Evolutionary conservation across 2,113 vertebrate genomes (phyloP), one percentile per base, ranked within the genome.

Genomic region (Carlito syrichta): DNA sequence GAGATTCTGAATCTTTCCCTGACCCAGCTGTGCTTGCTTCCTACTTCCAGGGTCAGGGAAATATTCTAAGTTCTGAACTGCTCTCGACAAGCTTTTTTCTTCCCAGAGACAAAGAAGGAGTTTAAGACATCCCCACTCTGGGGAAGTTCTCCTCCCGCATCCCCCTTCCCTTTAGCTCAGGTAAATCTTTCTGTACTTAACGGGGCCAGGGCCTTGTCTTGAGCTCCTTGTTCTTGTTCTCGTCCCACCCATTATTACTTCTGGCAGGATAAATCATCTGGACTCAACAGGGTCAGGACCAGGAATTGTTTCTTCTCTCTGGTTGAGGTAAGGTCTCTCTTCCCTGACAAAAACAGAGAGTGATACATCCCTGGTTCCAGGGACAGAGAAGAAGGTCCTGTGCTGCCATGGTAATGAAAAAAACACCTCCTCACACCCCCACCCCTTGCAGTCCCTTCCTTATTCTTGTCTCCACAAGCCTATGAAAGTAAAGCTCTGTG

Each of bases 71-170:
- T 89, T 73, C 35, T 45, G 48, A 96, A 91, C 58, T 89, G 12
- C 58, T 91, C 92, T 89, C 23, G 43, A 40, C 27, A 89, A 91
- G 38, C 27, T 45, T 91, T 81, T 93, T 89, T 83, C 86, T 91
- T 87, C 19, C 48, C 62, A 89, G 68, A 77, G 74, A 78, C 11
- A 92, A 63, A 52, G 62, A 76, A 89, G 52, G 60, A 63, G 40
- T 84, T 89, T 91, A 71, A 66, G 58, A 63, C 43, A 93, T 93
- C n/a, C 60, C 8, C 35, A 73, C 54, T 91, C 43, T 25, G 96
- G 85, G 66, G 58, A 85, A 88, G 62, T 89, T 89, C 60, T 94
- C 35, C 40, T 48, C 69, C 54, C 27, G 52, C 45, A n/a, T 71
- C 48, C 30, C 23, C 77, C 35, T 76, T 43, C 3, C 30, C 32